Conservation (phyloP, 2,797 vertebrate species). For the Australoheros facetus region DNA sequence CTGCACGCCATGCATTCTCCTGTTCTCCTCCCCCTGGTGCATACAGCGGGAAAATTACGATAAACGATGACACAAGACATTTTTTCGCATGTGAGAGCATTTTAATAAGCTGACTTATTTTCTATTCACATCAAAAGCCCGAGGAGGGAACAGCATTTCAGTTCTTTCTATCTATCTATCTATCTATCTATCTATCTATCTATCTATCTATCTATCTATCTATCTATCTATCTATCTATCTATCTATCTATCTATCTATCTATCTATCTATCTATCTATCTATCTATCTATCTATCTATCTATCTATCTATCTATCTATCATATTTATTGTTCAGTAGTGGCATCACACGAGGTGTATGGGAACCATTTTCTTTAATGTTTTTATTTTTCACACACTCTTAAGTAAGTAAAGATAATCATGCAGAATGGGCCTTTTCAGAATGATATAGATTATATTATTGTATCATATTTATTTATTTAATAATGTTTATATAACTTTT, state of each 20-base stretch:
- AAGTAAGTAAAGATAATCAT: neutral
- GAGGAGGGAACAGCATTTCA: neutral
- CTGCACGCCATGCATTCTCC: neutral
- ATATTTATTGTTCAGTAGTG: neutral
- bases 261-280: neutral
- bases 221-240: neutral
- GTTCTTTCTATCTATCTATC: neutral
- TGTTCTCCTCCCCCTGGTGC: neutral
- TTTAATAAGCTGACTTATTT: neutral
- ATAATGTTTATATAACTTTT: neutral
- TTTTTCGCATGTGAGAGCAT: conserved; percentile 1
- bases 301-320: neutral
- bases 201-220: neutral
- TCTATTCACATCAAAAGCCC: neutral
- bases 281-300: neutral
- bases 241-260: neutral
- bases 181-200: too few species aligned
- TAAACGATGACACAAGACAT: conserved; percentile 45
- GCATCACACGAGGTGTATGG: too few species aligned
- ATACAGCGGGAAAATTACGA: conserved; percentile 35
- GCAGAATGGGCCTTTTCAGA: neutral
- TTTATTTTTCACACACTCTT: neutral
- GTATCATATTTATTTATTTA: neutral
- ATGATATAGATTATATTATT: neutral
- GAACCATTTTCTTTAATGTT: neutral